Evolutionary conservation across 2,888 invertebrate genomes (phyloP), one percentile per base, ranked within the genome.

Genomic region (Pyrrhia umbra): DNA sequence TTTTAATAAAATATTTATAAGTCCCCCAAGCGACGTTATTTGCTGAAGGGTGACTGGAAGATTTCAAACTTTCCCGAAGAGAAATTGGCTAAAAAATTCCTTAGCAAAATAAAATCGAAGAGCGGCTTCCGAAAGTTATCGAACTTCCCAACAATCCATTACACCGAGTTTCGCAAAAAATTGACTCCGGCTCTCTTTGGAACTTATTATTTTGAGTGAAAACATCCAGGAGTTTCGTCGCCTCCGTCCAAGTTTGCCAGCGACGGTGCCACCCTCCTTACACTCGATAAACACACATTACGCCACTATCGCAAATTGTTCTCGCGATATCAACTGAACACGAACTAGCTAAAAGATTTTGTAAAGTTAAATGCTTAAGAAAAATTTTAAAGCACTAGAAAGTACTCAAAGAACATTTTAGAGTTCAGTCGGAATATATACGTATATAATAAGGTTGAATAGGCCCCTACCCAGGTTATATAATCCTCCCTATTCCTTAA

Each of bases 1-100:
- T 76, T 79, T 79, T 71, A 70, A 79, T 82, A 74, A 78, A 80
- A 80, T 80, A 80, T 80, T 80, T 81, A 83, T 82, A 84, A 83
- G 81, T 85, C 81, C 77, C 75, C 79, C 75, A 68, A 74, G 73
- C 74, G 61, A 73, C 77, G 83, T 85, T 86, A 85, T 87, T 87
- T 84, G 88, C 87, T 88, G 87, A 90, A 90, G 91, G 90, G 91
- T 90, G 92, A 91, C 92, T 91, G 85, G 89, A 91, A 91, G 92
- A 92, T 90, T 91, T 86, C 90, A 85, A 92, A 92, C 90, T 92
- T 93, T 85, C 70, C 81, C 88, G 82, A 79, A 88, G 93, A 89
- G 93, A 93, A 94, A 94, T 94, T 94, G 94, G 92, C 93, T 93
- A 93, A 94, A 94, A 94, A 94, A 93, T 92, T 93, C 91, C 87